Evolutionary conservation across 2,797 vertebrate genomes (phyloP), one percentile per base, ranked within the genome.

Genomic region (Notoglanidium macrostoma): DNA sequence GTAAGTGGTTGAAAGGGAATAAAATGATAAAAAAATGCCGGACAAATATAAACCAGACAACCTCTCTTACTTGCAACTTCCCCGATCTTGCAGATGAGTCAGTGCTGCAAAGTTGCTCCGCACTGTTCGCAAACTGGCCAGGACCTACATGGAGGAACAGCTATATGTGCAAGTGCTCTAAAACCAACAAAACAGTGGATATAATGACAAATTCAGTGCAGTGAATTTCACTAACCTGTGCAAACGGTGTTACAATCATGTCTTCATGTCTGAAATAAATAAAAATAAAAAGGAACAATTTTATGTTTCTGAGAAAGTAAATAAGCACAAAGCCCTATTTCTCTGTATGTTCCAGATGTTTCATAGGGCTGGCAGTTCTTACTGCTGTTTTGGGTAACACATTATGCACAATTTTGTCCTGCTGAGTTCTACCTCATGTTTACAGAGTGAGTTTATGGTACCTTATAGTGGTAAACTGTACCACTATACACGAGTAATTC

Each of bases 171-270:
- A 46, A 51, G 17, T 26, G 51, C 51, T 35, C 44, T 40, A 61
- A 35, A 70, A 70, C 35, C 32, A 57, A 29, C 11, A 59, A 19
- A 23, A 46, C 29, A 23, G n/a, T 32, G 11, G 11, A 49, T 40
- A 65, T n/a, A 49, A 59, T 79, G 61, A 26, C 0, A 26, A 86
- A 51, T 85, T 63, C 10, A 44, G 40, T 55, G 26, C 17, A 32
- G 10, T 67, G 32, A 32, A 46, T 8, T 0, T 32, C 65, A 90
- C 96, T 90, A 80, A 98, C 98, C 96, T 98, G 98, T 77, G 98
- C 98, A 70, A 99, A 99, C 0, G 98, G 98, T 0, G 98, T 99
- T 90, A 99, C 98, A 2, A 99, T 99, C 97, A 98, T 95, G 97
- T 99, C 98, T 96, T 98, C 97, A 7, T 98, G 97, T 88, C 98